phyloP scores from a whole-genome alignment of 1,140 invertebrate genomes.

The Drosophila nebulosa region DNA sequence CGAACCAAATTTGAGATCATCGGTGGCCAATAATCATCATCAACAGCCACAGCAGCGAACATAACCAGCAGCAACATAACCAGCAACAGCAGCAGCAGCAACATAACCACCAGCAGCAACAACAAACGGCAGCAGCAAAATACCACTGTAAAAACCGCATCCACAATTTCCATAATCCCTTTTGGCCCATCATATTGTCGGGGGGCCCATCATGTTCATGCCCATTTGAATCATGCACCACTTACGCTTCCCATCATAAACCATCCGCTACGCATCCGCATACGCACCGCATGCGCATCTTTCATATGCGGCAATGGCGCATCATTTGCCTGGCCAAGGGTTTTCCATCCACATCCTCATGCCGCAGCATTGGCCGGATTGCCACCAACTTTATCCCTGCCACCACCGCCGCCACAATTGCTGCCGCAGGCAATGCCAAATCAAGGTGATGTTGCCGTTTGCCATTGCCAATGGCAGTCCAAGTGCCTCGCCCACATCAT shows the following conservation, averaged over 20 bases:
- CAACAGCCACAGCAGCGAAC: slow-evolving; percentile 59
- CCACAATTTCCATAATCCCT: slow-evolving; percentile 51
- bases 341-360: slow-evolving; percentile 44
- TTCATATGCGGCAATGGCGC: slow-evolving; percentile 50
- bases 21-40: slow-evolving; percentile 82
- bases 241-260: slow-evolving; percentile 9
- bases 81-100: slow-evolving; percentile 45
- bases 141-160: slow-evolving; percentile 19
- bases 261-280: neutral
- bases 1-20: slow-evolving; percentile 87
- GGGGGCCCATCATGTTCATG: slow-evolving; percentile 7
- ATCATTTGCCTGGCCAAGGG: slow-evolving; percentile 58
- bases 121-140: slow-evolving; percentile 22
- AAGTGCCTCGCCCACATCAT: slow-evolving; percentile 62
- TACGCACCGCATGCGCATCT: slow-evolving; percentile 29
- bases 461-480: slow-evolving; percentile 18
- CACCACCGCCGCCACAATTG: too few relatives aligned
- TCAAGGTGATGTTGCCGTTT: neutral
- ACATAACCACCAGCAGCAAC: slow-evolving; percentile 21
- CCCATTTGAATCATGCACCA: too few relatives aligned
- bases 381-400: neutral
- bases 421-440: neutral
- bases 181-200: slow-evolving; percentile 57
- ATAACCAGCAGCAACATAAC: slow-evolving; percentile 53
- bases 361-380: slow-evolving; percentile 24